Evolutionary conservation across 2,797 vertebrate genomes (phyloP).

Genomic region (Pyrocephalus nanus): DNA sequence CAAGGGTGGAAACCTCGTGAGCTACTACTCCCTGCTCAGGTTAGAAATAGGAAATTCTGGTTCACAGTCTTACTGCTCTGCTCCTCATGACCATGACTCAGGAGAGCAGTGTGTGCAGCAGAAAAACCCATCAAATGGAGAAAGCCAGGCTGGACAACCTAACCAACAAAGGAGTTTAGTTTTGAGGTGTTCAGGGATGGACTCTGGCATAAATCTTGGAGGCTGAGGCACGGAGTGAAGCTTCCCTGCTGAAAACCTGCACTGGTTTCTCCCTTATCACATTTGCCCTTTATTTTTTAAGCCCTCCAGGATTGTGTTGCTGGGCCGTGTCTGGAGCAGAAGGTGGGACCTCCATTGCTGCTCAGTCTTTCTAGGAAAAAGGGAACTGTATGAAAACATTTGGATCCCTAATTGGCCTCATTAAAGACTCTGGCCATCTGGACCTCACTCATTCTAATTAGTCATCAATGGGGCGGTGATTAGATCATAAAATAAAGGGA

Average conservation of each 20-base stretch:
- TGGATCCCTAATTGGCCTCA: slow-evolving; percentile 69
- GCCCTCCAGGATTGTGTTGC: neutral
- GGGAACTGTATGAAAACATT: slow-evolving; percentile 29
- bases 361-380: slow-evolving; percentile 75
- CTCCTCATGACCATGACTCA: slow-evolving; percentile 58
- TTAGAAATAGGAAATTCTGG: slow-evolving; percentile 53
- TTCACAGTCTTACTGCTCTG: slow-evolving; percentile 15
- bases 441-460: slow-evolving; percentile 73
- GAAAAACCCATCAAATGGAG: neutral
- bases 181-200: neutral
- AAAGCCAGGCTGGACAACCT: neutral
- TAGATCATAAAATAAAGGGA: slow-evolving; percentile 2
- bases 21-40: slow-evolving; percentile 42
- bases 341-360: slow-evolving; percentile 14
- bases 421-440: slow-evolving; percentile 70
- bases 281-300: neutral
- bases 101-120: neutral
- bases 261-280: neutral
- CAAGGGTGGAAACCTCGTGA: slow-evolving; percentile 61
- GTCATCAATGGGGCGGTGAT: slow-evolving; percentile 51
- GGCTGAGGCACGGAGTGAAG: neutral
- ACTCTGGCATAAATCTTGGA: neutral
- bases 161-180: neutral
- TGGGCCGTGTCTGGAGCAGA: neutral
- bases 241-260: neutral